Percentiles rank a stretch among this genome's conserved stretches.
These are phyloP conservation scores for Drosophila dunni DNA, from an alignment of 1,140 invertebrate genomes.

Conservation along the genomic window DNA sequence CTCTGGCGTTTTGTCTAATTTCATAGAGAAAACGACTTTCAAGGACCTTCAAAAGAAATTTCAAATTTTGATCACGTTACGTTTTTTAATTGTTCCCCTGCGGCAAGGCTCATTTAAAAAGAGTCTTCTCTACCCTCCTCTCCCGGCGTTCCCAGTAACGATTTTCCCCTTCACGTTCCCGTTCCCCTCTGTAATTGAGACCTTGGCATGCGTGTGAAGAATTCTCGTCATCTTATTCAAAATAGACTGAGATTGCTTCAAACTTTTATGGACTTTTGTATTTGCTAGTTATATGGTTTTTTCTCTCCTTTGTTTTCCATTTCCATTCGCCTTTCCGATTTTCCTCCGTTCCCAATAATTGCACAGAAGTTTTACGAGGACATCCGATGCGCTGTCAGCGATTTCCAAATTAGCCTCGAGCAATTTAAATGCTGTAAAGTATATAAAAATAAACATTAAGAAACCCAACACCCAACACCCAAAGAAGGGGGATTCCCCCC, in stretches of 20 bases:
- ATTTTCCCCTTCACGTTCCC: neutral
- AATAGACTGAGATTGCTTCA: constrained; percentile 63
- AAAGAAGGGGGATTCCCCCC: neutral
- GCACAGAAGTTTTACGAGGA: constrained; percentile 52
- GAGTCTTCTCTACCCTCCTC: neutral
- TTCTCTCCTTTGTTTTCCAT: constrained; percentile 9
- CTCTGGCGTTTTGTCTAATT: constrained; percentile 74
- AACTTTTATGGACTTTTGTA: constrained; percentile 73
- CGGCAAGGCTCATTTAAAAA: constrained; percentile 71
- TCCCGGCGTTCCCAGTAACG: neutral
- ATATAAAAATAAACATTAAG: constrained; percentile 64
- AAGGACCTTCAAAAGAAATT: constrained; percentile 75
- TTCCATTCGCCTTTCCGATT: neutral
- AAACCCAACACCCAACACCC: constrained; percentile 27
- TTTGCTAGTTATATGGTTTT: constrained; percentile 37
- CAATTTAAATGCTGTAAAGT: constrained; percentile 77
- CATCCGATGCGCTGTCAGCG: constrained; percentile 39
- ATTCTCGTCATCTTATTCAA: constrained; percentile 51
- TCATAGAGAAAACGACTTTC: constrained; percentile 61
- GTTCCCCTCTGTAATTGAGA: constrained; percentile 61
- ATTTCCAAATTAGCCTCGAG: constrained; percentile 71
- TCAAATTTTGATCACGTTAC: constrained; percentile 81
- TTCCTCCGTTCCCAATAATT: constrained; percentile 21
- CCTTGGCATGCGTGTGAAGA: constrained; percentile 44
- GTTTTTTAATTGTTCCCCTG: constrained; percentile 82